Evolutionary conservation across 2,113 vertebrate species (phyloP).

Genomic region (Crotalus viridis): DNA sequence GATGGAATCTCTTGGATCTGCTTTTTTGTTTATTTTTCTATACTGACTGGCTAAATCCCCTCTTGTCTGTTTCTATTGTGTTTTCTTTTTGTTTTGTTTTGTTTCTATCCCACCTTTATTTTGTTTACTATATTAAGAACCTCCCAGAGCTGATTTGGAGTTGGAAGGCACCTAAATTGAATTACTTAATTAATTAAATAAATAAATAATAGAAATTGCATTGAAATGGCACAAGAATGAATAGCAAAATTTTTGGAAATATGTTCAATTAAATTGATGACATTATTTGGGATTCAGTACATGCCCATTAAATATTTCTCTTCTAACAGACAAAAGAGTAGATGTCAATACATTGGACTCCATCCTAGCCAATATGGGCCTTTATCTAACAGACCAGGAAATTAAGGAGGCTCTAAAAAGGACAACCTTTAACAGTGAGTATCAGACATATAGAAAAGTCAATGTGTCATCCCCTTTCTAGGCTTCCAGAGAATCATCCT

Average conservation of each 20-base stretch:
- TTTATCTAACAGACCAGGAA: conserved; percentile 33
- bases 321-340: conserved; percentile 17
- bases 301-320: background rate
- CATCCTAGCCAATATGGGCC: conserved; percentile 2
- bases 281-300: background rate
- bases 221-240: background rate
- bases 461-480: background rate
- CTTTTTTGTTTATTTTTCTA: background rate
- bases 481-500: background rate
- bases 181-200: background rate
- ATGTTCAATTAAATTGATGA: background rate
- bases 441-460: background rate
- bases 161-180: background rate
- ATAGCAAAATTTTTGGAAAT: background rate
- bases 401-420: conserved; percentile 14
- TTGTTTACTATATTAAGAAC: background rate
- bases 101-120: background rate
- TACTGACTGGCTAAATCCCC: background rate
- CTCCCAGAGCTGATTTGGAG: background rate
- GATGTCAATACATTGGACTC: conserved; percentile 9
- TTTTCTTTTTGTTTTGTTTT: background rate
- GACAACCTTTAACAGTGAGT: conserved; percentile 27
- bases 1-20: background rate
- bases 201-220: background rate
- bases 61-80: background rate